Percentiles rank a stretch among this genome's conserved stretches.
Conservation (phyloP, 2,888 invertebrate species). For the Elysia crispata region DNA sequence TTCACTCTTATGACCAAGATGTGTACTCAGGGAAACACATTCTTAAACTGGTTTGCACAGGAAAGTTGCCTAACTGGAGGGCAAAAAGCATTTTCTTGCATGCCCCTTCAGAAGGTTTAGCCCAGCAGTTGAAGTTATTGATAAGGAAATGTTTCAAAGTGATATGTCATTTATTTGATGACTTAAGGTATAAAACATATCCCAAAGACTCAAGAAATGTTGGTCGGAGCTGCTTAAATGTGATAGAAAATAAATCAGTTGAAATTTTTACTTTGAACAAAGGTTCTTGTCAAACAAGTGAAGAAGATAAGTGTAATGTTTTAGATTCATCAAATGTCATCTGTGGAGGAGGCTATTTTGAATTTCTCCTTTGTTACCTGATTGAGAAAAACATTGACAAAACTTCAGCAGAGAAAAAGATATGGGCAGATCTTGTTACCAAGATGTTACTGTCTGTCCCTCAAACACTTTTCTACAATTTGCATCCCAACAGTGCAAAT, state of each 20-base stretch:
- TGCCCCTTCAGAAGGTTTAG: constrained; percentile 50
- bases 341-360: constrained; percentile 58
- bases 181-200: constrained; percentile 7
- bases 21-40: constrained; percentile 30
- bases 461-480: constrained; percentile 48
- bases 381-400: constrained; percentile 41
- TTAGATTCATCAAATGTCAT: constrained; percentile 38
- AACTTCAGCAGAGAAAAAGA: constrained; percentile 23
- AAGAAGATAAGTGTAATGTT: too few species aligned
- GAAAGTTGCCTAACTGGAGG: background rate
- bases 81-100: constrained; percentile 46
- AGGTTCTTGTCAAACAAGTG: too few species aligned
- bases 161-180: constrained; percentile 22
- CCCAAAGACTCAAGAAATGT: too few species aligned
- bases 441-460: constrained; percentile 53
- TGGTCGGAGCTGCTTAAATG: too few species aligned
- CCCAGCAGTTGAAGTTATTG: constrained; percentile 40
- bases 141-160: constrained; percentile 31
- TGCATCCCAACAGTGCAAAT: background rate
- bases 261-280: too few species aligned
- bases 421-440: constrained; percentile 47
- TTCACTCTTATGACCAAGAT: constrained; percentile 18
- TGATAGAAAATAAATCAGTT: too few species aligned
- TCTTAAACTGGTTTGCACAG: constrained; percentile 26
- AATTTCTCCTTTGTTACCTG: constrained; percentile 52